A percentile compares a stretch with the other conserved stretches of the same genome.
These are phyloP conservation scores for Drosophila varians DNA, from an alignment of 1,140 invertebrate genomes.

Conservation along the genomic window DNA sequence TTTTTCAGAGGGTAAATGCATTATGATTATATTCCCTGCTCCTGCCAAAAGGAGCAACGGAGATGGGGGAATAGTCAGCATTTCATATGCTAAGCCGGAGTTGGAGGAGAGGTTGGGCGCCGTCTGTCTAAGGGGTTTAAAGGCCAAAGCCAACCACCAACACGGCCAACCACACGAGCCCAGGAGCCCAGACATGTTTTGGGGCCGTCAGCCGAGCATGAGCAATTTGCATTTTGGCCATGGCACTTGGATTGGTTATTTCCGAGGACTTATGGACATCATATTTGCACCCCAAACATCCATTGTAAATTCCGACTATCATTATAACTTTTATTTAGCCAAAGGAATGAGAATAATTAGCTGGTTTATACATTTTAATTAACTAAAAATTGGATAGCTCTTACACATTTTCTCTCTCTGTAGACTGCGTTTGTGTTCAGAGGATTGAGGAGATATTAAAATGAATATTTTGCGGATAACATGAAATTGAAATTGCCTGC, in stretches of 20 bases:
- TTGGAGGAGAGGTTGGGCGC: background rate
- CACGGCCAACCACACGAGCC: conserved; percentile 36
- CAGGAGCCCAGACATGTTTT: conserved; percentile 13
- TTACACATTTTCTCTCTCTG: conserved; percentile 17
- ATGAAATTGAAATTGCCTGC: conserved; percentile 81
- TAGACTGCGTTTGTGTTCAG: conserved; percentile 20
- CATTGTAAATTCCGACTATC: background rate
- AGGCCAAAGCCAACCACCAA: conserved; percentile 53
- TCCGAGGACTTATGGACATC: conserved; percentile 72
- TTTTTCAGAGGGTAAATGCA: conserved; percentile 37
- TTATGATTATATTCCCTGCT: conserved; percentile 68
- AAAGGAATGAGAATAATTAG: background rate
- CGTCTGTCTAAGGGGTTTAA: background rate
- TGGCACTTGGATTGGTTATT: conserved; percentile 67
- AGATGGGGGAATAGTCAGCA: conserved; percentile 46
- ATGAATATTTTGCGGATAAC: conserved; percentile 83
- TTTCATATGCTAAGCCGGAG: conserved; percentile 72
- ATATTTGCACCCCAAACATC: conserved; percentile 51
- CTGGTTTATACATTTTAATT: too few relatives aligned
- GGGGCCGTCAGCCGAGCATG: conserved; percentile 25
- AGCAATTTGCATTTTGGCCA: conserved; percentile 80
- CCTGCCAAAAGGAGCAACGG: conserved; percentile 20
- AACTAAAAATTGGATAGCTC: too few relatives aligned
- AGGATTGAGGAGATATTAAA: conserved; percentile 81
- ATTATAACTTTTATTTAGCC: background rate